Base-by-base conservation (phyloP, 2,797 vertebrate genomes). In the Vultur gryphus region DNA sequence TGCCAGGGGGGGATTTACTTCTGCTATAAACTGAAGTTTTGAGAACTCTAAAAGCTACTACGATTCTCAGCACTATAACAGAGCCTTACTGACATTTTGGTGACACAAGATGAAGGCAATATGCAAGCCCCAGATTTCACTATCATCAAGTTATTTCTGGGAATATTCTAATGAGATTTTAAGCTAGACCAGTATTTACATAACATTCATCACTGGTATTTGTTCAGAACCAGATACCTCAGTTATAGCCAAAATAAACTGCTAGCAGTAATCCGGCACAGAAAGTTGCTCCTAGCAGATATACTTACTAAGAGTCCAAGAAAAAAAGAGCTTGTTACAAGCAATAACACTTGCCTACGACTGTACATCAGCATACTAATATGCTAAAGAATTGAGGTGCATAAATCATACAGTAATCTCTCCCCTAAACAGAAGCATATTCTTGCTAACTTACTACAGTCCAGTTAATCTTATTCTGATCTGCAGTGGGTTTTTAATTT, bases 221-320 rank as follows among this genome's bases (percentile, higher is more conserved):
- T 94, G 64, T 84, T 85, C 94, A 93, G 84, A 89, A 64, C 24
- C 54, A 89, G 69, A 79, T 64, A 44, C 2, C 39, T 44, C 85
- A 82, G 41, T 84, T 81, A 78, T 0, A 78, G 87, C 65, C 92
- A 95, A 94, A 97, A 94, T 86, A 96, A 97, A 92, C 84, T 69
- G 57, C 58, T 39, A 79, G 84, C 78, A 94, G 57, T 80, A 92
- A 85, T 61, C 62, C 69, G 89, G 52, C 49, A 72, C 37, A 75
- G 41, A 29, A 91, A 93, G 57, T 76, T 85, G 61, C 41, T 89
- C 57, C 66, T 46, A 80, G 65, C 62, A 89, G 78, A 94, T 57
- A 87, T 2, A 64, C 24, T 72, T 62, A 83, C 31, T 49, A 65
- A 78, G 61, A 86, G 58, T 37, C 28, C 29, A 29, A 84, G 49